Percentiles rank a stretch among this genome's conserved stretches.
These are phyloP conservation scores for Oscheius myriophilus DNA, from an alignment of 2,888 invertebrate species.

Conservation along the genomic window DNA sequence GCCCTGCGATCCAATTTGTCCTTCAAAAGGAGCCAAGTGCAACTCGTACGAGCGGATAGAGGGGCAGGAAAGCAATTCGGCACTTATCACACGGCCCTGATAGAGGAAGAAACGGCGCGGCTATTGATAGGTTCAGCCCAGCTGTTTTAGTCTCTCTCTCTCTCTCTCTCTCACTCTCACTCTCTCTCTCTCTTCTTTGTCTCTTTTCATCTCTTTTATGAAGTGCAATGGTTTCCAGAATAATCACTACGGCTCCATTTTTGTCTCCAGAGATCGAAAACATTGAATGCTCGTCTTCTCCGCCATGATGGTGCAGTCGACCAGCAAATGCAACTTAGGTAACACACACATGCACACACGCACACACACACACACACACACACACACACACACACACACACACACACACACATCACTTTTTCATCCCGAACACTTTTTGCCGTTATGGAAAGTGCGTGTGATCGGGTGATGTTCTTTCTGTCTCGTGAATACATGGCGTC, in stretches of 20 bases:
- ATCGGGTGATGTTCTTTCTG: too few relatives aligned
- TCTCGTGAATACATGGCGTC: too few relatives aligned
- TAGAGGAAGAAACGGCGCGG: not conserved
- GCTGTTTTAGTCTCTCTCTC: slow-evolving; percentile 5
- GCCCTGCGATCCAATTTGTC: slow-evolving; percentile 4
- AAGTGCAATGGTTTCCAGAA: too few relatives aligned
- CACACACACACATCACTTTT: too few relatives aligned
- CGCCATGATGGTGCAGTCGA: slow-evolving; percentile 26
- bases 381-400: too few relatives aligned
- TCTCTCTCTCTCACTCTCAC: slow-evolving; percentile 17
- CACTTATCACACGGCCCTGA: slow-evolving; percentile 10
- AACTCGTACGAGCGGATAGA: slow-evolving; percentile 3
- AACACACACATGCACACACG: too few relatives aligned
- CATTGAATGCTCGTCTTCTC: slow-evolving; percentile 23
- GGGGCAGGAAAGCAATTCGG: not conserved
- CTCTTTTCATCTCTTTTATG: slow-evolving; percentile 16
- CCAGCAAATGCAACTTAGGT: not conserved
- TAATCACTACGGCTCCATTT: not conserved
- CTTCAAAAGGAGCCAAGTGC: not conserved
- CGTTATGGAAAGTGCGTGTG: too few relatives aligned
- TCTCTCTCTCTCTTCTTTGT: slow-evolving; percentile 22
- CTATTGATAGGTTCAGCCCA: too few relatives aligned
- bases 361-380: too few relatives aligned
- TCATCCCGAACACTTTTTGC: too few relatives aligned
- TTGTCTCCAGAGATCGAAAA: not conserved